Percentiles rank a stretch among this genome's conserved stretches.
Conservation (phyloP, 2,113 vertebrate species). For the Parotia lawesii region DNA sequence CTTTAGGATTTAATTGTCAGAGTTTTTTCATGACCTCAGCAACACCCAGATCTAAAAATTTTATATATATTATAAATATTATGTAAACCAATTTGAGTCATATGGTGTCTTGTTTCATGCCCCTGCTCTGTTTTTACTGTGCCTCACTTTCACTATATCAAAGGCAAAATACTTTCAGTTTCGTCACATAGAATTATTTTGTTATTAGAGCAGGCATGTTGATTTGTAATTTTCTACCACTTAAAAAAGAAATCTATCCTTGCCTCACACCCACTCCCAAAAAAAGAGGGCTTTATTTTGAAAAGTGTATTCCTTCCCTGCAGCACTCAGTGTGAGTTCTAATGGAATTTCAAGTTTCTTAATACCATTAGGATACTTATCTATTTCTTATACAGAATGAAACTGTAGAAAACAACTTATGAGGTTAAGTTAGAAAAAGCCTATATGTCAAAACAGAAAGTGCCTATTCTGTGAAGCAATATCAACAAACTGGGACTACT, state of each 20-base stretch:
- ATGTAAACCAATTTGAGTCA: neutral
- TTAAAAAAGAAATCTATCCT: neutral
- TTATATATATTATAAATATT: neutral
- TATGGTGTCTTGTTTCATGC: neutral
- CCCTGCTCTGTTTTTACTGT: neutral
- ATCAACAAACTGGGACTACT: neutral
- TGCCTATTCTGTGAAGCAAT: neutral
- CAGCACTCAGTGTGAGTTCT: neutral
- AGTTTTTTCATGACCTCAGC: neutral
- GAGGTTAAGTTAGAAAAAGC: neutral
- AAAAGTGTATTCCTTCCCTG: neutral
- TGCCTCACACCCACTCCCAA: fast-evolving
- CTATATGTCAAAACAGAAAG: neutral
- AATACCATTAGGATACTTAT: neutral
- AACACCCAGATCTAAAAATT: neutral
- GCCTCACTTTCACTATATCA: neutral
- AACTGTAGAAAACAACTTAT: neutral
- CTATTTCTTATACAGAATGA: neutral
- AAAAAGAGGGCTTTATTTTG: neutral
- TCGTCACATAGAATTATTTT: neutral
- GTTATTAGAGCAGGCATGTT: neutral
- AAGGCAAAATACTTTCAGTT: neutral
- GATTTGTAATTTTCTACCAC: neutral
- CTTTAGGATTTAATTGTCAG: neutral
- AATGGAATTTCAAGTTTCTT: neutral